Evolutionary conservation across 2,888 invertebrate genomes (phyloP).

Genomic region (Hesperia comma): DNA sequence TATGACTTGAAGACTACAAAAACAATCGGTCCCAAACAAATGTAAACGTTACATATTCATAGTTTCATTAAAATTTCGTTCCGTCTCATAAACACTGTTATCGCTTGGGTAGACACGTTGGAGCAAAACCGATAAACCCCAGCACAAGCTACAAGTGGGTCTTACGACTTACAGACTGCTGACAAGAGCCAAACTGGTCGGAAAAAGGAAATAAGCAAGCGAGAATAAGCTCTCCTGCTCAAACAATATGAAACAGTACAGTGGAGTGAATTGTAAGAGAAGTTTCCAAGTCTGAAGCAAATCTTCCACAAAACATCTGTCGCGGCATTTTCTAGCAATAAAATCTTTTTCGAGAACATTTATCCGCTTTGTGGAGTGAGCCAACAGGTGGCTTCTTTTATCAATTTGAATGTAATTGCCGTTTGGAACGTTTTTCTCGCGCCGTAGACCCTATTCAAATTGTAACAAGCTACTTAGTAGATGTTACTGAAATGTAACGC

Average conservation of each 20-base stretch:
- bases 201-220: constrained; percentile 39
- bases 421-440: constrained; percentile 54
- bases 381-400: constrained; percentile 79
- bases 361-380: constrained; percentile 51
- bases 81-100: constrained; percentile 42
- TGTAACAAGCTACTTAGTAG: constrained; percentile 37
- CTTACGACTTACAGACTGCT: constrained; percentile 45
- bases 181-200: constrained; percentile 52
- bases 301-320: constrained; percentile 71
- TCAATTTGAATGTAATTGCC: constrained; percentile 76
- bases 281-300: constrained; percentile 62
- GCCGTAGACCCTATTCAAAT: constrained; percentile 41
- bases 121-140: constrained; percentile 22
- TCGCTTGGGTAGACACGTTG: constrained; percentile 71
- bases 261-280: constrained; percentile 52
- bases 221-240: constrained; percentile 52
- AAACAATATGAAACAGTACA: constrained; percentile 53
- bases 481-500: constrained; percentile 36
- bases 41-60: background rate
- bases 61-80: background rate
- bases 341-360: constrained; percentile 73
- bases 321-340: constrained; percentile 67
- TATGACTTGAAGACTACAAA: too few relatives aligned
- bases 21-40: too few relatives aligned
- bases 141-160: constrained; percentile 34